Evolutionary conservation across 2,113 vertebrate species (phyloP), one percentile per base, ranked within the genome.

Genomic region (Tinamus guttatus): DNA sequence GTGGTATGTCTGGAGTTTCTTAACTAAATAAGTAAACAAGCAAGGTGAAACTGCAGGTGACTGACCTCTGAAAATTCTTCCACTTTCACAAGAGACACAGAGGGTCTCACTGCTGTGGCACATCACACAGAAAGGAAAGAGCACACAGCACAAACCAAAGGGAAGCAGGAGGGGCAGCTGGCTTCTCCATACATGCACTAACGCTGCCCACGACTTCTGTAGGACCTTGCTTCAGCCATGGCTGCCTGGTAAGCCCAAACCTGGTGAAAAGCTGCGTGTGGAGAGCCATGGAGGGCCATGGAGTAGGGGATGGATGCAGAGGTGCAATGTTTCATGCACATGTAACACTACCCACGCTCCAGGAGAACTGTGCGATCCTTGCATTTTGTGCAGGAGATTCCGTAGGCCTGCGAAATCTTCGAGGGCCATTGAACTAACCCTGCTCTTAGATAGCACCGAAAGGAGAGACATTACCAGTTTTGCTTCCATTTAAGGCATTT

Each of bases 21-120:
- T 94, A 52, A 80, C 85, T 70, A 49, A 49, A 49, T 84, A 64
- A 88, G 80, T 94, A 95, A 54, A 93, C 84, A 86, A 65, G 47
- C 25, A 84, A 64, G 34, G 43, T 90, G 84, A 87, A 84, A 60
- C 47, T 93, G 51, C 56, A 84, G 24, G 30, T 86, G 62, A 90
- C 74, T 90, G 73, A 81, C 86, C 74, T 90, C 64, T 60, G 81
- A 90, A 95, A 95, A 93, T 34, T 94, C 70, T 43, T 77, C 52
- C 86, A 81, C 70, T 86, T 0, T 0, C 77, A 79, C 62, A 27
- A 1, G 80, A 88, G 83, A 54, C 4, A 12, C 73, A 86, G n/a
- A 82, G 24, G 0, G 75, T 85, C 49, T 38, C 51, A 54, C 28
- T 60, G 19, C 0, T 56, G 1, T 1, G 69, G 30, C 7, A 34